phyloP scores from a whole-genome alignment of 2,888 invertebrate genomes.

The Tinea semifulvella region DNA sequence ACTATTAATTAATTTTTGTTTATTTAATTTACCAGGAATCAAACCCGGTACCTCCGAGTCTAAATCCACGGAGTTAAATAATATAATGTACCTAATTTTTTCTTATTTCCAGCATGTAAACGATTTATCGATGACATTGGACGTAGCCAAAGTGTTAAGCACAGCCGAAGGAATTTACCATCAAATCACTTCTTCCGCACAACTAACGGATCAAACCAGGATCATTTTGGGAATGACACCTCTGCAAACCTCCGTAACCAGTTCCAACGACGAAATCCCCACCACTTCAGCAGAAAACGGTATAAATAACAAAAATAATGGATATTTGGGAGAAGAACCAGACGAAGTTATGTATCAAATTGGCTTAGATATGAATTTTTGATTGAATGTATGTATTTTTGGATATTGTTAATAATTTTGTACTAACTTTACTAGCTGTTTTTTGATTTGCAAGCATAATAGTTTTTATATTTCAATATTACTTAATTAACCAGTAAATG shows the following conservation, averaged over 20 bases:
- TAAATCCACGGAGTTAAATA: too few relatives aligned
- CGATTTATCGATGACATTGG: slow-evolving; percentile 88
- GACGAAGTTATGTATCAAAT: slow-evolving; percentile 69
- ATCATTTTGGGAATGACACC: slow-evolving; percentile 74
- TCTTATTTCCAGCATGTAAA: slow-evolving; percentile 86
- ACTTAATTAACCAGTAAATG: too few relatives aligned
- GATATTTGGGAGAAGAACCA: slow-evolving; percentile 39
- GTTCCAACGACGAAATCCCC: slow-evolving; percentile 31
- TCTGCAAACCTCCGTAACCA: slow-evolving; percentile 34
- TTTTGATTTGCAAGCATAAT: too few relatives aligned
- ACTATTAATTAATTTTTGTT: too few relatives aligned
- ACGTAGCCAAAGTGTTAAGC: slow-evolving; percentile 82
- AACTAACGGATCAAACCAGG: slow-evolving; percentile 76
- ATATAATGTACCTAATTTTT: too few relatives aligned
- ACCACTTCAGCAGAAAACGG: slow-evolving; percentile 28
- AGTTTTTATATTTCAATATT: too few relatives aligned
- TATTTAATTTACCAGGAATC: too few relatives aligned
- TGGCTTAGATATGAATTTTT: slow-evolving; percentile 65
- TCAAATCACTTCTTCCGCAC: slow-evolving; percentile 79
- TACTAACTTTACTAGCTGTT: too few relatives aligned
- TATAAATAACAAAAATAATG: slow-evolving; percentile 25
- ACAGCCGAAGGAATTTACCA: slow-evolving; percentile 93
- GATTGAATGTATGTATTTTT: slow-evolving; percentile 25
- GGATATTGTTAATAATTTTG: slow-evolving; percentile 7
- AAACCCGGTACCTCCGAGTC: too few relatives aligned